Percentiles rank a stretch among this genome's conserved stretches.
phyloP scores from a whole-genome alignment of 1,140 invertebrate genomes.

The Aradophagus sp. region DNA sequence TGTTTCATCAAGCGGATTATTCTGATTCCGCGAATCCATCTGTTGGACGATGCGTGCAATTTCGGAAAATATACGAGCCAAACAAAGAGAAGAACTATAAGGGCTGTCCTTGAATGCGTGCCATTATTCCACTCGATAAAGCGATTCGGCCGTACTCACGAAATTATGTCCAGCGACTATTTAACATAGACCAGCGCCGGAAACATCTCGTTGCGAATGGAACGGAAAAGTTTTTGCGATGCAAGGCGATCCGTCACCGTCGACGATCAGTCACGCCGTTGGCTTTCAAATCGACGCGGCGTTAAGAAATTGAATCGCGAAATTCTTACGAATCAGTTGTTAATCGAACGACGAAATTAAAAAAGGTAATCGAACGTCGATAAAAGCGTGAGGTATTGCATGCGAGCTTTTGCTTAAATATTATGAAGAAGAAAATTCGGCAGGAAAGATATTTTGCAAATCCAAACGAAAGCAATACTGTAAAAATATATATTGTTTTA shows the following conservation, averaged over 20 bases:
- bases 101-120: constrained; percentile 64
- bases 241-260: constrained; percentile 60
- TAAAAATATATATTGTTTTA: no score
- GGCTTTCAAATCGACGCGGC: constrained; percentile 19
- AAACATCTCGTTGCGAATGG: constrained; percentile 44
- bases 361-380: no score
- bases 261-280: constrained; percentile 58
- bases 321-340: constrained; percentile 22
- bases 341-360: constrained; percentile 8
- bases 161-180: constrained; percentile 67
- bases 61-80: constrained; percentile 67
- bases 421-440: no score
- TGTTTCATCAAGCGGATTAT: constrained; percentile 8
- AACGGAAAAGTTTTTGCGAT: constrained; percentile 35
- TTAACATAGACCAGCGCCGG: constrained; percentile 62
- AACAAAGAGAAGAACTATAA: constrained; percentile 65
- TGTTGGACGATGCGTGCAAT: constrained; percentile 50
- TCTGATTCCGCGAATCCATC: constrained; percentile 9
- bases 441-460: no score
- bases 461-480: no score
- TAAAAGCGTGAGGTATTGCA: no score
- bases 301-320: constrained; percentile 45
- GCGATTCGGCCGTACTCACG: constrained; percentile 67
- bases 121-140: constrained; percentile 73
- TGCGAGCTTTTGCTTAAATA: no score